Base-by-base conservation (phyloP, 2,113 vertebrate genomes). In the Asarcornis scutulata region DNA sequence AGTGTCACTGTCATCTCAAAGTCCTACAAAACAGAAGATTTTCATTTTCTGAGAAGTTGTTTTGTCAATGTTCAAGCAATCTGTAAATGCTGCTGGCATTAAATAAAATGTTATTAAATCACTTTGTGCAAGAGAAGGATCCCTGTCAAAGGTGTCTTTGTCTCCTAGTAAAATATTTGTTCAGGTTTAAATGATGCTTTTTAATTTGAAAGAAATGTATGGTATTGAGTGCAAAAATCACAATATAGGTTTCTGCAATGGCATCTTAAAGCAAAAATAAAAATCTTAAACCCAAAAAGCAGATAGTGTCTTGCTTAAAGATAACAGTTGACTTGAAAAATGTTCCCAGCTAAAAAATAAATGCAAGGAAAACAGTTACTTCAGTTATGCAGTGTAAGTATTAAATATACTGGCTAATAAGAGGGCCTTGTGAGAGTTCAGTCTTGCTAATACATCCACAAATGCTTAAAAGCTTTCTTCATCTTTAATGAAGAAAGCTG, bases 281-380 rank as follows among this genome's bases (percentile, higher is more conserved):
- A 93, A 89, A 60, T 87, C 66, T 92, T 93, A 96, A 94, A 96
- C 67, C 81, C 79, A 93, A 84, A 93, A 91, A 91, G 92, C 78
- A 96, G 78, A 76, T 94, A 95, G 77, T 89, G 91, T 96, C 91
- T 91, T 96, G 75, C 81, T 96, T 96, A 92, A 96, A 94, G 71
- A 55, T 90, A 89, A 83, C 59, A 9, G 25, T 71, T 83, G 85
- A n/a, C 36, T 58, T 89, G n/a, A 42, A 3, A 20, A 36, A 48
- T 79, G 26, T 13, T 58, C 32, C 50, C 50, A 50, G 62, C 44
- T 79, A 17, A 85, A 86, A 83, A 60, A 53, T 36, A 84, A 89
- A 83, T 34, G 44, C 44, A 73, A 79, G 68, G 56, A 91, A 38
- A 91, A 38, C 52, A 63, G n/a, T 40, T 83, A 44, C 26, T 66